A percentile compares a stretch with the other conserved stretches of the same genome.
phyloP scores from a whole-genome alignment of 1,140 invertebrate genomes.

The Luehdorfia chinensis region DNA sequence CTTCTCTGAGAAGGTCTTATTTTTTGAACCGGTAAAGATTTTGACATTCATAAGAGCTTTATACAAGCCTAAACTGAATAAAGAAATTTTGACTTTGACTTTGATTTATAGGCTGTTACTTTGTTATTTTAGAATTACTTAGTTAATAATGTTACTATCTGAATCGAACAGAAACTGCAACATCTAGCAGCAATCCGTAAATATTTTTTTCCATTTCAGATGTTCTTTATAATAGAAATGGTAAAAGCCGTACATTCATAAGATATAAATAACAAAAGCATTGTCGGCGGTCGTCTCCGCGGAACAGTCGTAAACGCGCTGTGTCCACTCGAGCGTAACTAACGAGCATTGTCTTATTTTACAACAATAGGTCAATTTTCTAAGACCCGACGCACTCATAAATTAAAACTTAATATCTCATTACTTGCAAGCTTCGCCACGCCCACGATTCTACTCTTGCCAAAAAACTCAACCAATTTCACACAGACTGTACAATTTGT shows the following conservation, averaged over 20 bases:
- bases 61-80: no score
- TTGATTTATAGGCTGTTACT: no score
- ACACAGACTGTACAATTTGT: conserved; percentile 25
- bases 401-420: conserved; percentile 69
- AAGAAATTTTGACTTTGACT: no score
- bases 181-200: not conserved
- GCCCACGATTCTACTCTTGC: conserved; percentile 44
- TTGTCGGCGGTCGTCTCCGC: conserved; percentile 41
- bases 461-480: conserved; percentile 48
- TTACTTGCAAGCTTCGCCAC: conserved; percentile 57
- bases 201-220: conserved; percentile 8
- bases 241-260: conserved; percentile 36
- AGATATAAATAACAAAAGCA: conserved; percentile 64
- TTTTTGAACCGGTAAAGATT: no score
- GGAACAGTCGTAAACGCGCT: conserved; percentile 45
- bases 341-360: conserved; percentile 67
- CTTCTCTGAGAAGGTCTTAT: no score
- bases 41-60: no score
- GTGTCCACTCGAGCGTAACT: conserved; percentile 56
- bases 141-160: no score
- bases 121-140: no score
- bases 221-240: conserved; percentile 16
- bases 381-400: conserved; percentile 59
- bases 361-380: conserved; percentile 71
- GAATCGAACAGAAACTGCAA: no score